Conservation (phyloP, 2,888 invertebrate species). For the Lapara coniferarum region DNA sequence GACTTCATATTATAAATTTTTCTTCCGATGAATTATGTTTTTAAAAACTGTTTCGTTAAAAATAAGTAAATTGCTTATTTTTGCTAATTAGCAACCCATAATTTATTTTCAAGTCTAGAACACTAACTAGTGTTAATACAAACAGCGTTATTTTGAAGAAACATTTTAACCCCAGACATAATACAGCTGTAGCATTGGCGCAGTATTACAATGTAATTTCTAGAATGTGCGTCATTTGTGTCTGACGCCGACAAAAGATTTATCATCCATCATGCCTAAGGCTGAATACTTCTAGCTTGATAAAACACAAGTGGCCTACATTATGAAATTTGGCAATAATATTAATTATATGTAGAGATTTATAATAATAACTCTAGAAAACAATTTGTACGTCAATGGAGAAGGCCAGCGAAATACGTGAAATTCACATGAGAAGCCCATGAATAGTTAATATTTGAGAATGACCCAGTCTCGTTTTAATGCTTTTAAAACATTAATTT, state of each 20-base stretch:
- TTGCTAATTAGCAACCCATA: too few relatives aligned
- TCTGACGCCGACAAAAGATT: slow-evolving; percentile 14
- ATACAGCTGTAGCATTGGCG: neutral
- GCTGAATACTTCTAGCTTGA: neutral
- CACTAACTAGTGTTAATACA: too few relatives aligned
- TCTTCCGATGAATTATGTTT: too few relatives aligned
- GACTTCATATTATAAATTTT: too few relatives aligned
- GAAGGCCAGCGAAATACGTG: neutral
- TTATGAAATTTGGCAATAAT: neutral
- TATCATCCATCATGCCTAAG: slow-evolving; percentile 14
- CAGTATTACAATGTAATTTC: slow-evolving; percentile 10
- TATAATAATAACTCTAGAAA: neutral
- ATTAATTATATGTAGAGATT: neutral
- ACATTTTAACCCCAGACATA: neutral
- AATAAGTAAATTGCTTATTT: too few relatives aligned
- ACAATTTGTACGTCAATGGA: neutral
- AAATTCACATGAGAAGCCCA: slow-evolving; percentile 1
- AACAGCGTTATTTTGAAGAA: neutral
- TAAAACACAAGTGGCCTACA: neutral
- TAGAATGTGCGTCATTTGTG: neutral
- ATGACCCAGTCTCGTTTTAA: neutral
- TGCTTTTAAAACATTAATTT: slow-evolving; percentile 2
- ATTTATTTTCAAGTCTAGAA: too few relatives aligned
- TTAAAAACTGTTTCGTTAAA: too few relatives aligned
- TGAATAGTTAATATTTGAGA: slow-evolving; percentile 1